Evolutionary conservation across 2,113 vertebrate genomes (phyloP).

Genomic region (Menidia beryllina): DNA sequence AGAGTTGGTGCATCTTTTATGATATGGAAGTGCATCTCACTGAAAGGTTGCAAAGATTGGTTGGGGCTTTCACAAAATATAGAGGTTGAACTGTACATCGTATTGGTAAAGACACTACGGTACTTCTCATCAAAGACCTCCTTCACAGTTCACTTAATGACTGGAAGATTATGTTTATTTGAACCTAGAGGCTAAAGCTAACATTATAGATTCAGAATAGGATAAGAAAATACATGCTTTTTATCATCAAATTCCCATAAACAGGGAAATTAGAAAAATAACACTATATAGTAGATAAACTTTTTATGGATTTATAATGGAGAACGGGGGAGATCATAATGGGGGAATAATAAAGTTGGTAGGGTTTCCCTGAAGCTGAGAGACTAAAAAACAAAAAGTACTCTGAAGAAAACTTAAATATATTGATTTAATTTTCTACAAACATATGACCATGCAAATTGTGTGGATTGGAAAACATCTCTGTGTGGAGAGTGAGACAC

Average conservation of each 20-base stretch:
- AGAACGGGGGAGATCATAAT: slow-evolving; percentile 33
- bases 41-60: slow-evolving; percentile 36
- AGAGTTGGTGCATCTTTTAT: slow-evolving; percentile 67
- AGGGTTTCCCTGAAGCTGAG: slow-evolving; percentile 38
- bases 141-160: not conserved
- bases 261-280: slow-evolving; percentile 15
- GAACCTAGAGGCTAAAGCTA: not conserved
- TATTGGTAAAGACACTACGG: not conserved
- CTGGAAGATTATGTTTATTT: slow-evolving; percentile 10
- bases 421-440: slow-evolving; percentile 28
- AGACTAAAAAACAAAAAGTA: slow-evolving; percentile 13
- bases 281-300: slow-evolving; percentile 6
- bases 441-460: slow-evolving; percentile 32
- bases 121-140: slow-evolving; percentile 4
- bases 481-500: slow-evolving; percentile 1
- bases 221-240: slow-evolving; percentile 18
- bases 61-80: slow-evolving; percentile 23
- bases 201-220: not conserved
- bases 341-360: slow-evolving; percentile 45
- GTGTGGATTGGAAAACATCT: slow-evolving; percentile 5
- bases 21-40: slow-evolving; percentile 12
- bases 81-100: not conserved
- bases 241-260: slow-evolving; percentile 18
- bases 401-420: slow-evolving; percentile 1
- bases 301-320: slow-evolving; percentile 26